These are phyloP conservation scores for Lepus timidus DNA, from an alignment of 2,113 vertebrate genomes.

Conservation along the genomic window DNA sequence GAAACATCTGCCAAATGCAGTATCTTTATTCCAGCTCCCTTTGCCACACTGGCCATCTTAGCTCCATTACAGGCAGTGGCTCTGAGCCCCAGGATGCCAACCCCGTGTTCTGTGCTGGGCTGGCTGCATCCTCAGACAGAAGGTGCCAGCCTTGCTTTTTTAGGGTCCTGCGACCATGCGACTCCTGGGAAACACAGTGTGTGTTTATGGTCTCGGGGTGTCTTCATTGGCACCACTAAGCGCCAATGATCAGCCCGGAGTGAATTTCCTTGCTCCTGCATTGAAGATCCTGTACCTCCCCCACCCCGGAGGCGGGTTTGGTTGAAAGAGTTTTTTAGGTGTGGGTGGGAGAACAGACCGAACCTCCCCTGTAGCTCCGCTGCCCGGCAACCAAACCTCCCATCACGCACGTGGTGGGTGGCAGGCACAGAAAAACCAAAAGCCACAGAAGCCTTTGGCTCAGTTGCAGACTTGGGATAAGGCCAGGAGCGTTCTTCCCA, in stretches of 20 bases:
- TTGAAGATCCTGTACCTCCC: constrained; percentile 17
- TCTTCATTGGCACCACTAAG: background rate
- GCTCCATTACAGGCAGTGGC: background rate
- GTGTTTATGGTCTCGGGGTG: background rate
- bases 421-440: constrained; percentile 48
- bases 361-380: constrained; percentile 49
- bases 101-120: background rate
- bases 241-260: background rate
- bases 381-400: constrained; percentile 58
- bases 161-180: background rate
- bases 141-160: background rate
- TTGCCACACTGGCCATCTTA: background rate
- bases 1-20: background rate
- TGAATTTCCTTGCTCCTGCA: background rate
- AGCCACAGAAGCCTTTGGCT: constrained; percentile 38
- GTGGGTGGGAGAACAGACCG: constrained; percentile 74
- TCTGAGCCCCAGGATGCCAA: background rate
- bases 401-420: constrained; percentile 50
- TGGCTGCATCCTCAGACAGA: background rate
- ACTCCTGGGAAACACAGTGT: background rate
- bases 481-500: background rate
- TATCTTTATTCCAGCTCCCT: background rate
- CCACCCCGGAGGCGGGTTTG: background rate
- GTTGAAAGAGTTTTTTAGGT: constrained; percentile 63
- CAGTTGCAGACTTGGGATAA: constrained; percentile 26